These are phyloP conservation scores for Labeo catla DNA, from an alignment of 2,113 vertebrate genomes.

Conservation along the genomic window DNA sequence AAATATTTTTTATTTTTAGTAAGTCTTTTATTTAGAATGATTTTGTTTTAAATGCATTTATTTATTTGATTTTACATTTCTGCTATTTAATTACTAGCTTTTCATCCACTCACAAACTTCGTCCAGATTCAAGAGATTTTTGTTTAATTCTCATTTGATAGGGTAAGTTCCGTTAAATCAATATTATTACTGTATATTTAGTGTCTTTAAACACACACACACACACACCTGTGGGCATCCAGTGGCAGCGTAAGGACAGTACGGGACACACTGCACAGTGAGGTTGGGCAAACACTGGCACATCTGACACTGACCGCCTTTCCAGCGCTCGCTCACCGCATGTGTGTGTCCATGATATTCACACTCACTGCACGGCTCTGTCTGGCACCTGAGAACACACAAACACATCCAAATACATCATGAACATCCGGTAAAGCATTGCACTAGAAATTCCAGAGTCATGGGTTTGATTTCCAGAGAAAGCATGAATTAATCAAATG, in stretches of 20 bases:
- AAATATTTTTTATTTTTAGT: no score
- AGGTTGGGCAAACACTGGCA: conserved; percentile 82
- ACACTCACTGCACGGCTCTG: conserved; percentile 80
- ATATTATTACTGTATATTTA: neutral
- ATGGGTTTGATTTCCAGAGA: neutral
- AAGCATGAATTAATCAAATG: neutral
- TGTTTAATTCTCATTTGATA: no score
- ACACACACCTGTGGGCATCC: conserved; percentile 83
- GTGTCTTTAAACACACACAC: neutral
- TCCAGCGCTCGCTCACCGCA: conserved; percentile 81
- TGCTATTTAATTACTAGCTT: no score
- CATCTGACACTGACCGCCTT: conserved; percentile 74
- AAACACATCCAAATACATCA: conserved; percentile 29
- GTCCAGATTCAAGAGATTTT: no score
- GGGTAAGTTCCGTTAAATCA: neutral
- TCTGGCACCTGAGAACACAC: conserved; percentile 80
- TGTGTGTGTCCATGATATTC: conserved; percentile 72
- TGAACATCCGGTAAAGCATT: neutral
- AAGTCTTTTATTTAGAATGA: no score
- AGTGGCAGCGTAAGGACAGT: conserved; percentile 74
- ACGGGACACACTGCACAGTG: conserved; percentile 75
- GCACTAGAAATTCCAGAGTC: neutral
- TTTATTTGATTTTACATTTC: no score
- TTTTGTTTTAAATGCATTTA: no score
- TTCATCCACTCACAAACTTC: no score